Evolutionary conservation across 2,888 invertebrate species (phyloP).

Genomic region (Amphipoea lucens): DNA sequence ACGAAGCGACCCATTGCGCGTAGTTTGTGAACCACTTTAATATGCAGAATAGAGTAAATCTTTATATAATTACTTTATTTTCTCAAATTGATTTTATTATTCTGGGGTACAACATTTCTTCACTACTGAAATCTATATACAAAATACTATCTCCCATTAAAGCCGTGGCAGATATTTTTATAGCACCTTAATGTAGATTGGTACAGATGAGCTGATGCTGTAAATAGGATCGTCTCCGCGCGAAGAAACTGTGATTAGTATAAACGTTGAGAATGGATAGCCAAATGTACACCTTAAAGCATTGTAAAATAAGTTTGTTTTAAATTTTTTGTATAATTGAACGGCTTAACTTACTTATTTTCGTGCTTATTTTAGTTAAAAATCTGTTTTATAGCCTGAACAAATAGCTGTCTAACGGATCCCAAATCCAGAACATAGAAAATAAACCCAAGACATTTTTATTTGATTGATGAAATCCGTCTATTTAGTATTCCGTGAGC

Average conservation of each 20-base stretch:
- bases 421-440: conserved; percentile 16
- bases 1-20: too few species aligned
- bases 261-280: not conserved
- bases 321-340: not conserved
- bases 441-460: conserved; percentile 15
- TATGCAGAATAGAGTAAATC: too few species aligned
- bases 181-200: not conserved
- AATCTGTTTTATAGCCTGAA: not conserved
- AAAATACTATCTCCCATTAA: too few species aligned
- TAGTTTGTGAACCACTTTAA: too few species aligned
- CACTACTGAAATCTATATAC: too few species aligned
- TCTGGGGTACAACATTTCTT: too few species aligned
- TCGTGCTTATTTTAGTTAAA: not conserved
- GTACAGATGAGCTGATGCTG: not conserved
- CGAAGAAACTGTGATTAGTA: not conserved
- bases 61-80: too few species aligned
- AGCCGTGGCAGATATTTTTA: too few species aligned
- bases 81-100: too few species aligned
- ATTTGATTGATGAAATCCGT: conserved; percentile 30
- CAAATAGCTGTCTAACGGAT: not conserved
- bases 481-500: conserved; percentile 29
- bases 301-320: not conserved
- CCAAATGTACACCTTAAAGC: not conserved
- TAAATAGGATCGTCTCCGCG: not conserved
- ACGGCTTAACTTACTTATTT: not conserved